Evolutionary conservation across 2,888 invertebrate species (phyloP).

Genomic region (Limnephilus lunatus): DNA sequence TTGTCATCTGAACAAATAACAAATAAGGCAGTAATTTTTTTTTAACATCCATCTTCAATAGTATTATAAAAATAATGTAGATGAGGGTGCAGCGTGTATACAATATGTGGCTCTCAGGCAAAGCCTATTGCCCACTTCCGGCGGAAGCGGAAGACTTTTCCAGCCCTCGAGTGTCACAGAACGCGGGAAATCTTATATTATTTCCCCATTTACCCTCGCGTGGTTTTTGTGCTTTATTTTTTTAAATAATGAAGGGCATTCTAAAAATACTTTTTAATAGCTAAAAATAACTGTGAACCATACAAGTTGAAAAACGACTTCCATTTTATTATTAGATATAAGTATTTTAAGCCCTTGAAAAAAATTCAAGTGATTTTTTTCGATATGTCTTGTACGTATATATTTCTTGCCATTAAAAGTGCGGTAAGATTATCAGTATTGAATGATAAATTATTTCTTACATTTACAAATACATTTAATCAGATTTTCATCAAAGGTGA

Average conservation of each 20-base stretch:
- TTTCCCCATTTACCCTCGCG: background rate
- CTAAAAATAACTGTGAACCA: background rate
- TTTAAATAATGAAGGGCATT: background rate
- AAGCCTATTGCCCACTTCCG: slow-evolving; percentile 42
- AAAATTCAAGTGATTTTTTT: too few relatives aligned
- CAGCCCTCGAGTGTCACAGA: background rate
- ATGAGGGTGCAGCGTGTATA: background rate
- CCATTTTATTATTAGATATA: background rate
- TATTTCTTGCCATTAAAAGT: too few relatives aligned
- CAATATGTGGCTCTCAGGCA: slow-evolving; percentile 23
- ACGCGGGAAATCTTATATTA: slow-evolving; percentile 17
- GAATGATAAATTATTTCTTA: too few relatives aligned
- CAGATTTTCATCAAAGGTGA: background rate
- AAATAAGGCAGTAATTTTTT: background rate
- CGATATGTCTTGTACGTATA: too few relatives aligned
- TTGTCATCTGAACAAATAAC: background rate
- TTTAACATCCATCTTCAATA: background rate
- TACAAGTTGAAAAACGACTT: background rate
- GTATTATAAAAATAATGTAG: background rate
- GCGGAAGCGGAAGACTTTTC: slow-evolving; percentile 26
- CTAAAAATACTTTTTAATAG: background rate
- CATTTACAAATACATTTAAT: too few relatives aligned
- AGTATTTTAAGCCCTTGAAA: too few relatives aligned
- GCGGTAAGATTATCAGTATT: too few relatives aligned
- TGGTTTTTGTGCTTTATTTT: background rate